Conservation (phyloP, 2,113 vertebrate genomes). For the Scopus umbretta region DNA sequence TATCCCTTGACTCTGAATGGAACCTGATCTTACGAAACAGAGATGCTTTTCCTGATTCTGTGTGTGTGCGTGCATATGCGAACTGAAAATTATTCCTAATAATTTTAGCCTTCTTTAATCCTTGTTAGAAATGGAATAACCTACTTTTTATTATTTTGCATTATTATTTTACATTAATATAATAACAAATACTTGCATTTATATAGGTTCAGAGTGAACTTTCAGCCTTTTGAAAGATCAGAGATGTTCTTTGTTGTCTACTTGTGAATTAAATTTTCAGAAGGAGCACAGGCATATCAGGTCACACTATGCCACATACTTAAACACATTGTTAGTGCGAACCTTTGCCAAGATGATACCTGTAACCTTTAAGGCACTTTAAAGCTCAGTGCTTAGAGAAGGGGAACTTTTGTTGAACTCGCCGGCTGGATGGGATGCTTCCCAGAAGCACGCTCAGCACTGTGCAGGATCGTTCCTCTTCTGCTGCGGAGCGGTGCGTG, state of each 20-base stretch:
- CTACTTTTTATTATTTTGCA: background rate
- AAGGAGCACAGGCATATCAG: background rate
- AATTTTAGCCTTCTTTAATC: background rate
- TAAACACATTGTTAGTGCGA: background rate
- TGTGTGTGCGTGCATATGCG: background rate
- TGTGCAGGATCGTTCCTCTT: background rate
- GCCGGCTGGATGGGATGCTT: accelerated
- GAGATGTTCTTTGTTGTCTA: background rate
- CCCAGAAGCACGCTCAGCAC: background rate
- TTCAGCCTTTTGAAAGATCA: background rate
- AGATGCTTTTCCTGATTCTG: background rate
- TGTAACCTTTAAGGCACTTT: background rate
- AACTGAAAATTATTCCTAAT: background rate
- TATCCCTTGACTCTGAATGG: background rate
- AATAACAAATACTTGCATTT: background rate
- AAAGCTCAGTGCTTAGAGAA: background rate
- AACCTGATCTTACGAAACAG: slow-evolving; percentile 21
- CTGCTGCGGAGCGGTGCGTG: background rate
- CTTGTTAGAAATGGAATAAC: background rate
- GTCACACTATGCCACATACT: background rate
- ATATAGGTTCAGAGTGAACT: background rate
- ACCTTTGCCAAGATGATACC: background rate
- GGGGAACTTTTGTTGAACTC: background rate
- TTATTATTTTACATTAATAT: background rate
- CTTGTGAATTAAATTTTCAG: background rate